Percentiles rank a stretch among this genome's conserved stretches.
These are phyloP conservation scores for Lycia hirtaria DNA, from an alignment of 2,888 invertebrate species.

Conservation along the genomic window DNA sequence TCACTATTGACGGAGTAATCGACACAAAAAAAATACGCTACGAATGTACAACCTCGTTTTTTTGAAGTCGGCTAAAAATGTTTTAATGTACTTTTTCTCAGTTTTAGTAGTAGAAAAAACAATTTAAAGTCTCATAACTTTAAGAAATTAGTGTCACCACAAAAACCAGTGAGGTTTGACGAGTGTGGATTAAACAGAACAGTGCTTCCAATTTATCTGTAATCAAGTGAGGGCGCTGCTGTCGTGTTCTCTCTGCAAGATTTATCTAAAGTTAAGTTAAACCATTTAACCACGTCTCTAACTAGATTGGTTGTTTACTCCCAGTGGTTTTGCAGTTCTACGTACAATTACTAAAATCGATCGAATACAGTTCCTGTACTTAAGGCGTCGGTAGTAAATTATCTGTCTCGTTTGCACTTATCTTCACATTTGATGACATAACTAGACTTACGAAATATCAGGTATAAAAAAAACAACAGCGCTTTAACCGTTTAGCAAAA, in stretches of 20 bases:
- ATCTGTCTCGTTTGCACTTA: neutral
- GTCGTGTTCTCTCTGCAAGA: neutral
- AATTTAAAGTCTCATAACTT: neutral
- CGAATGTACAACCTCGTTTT: too few species aligned
- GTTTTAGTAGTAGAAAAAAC: too few species aligned
- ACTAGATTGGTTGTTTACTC: neutral
- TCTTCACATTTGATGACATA: too few species aligned
- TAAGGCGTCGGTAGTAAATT: too few species aligned
- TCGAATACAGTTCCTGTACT: neutral
- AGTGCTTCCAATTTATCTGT: neutral
- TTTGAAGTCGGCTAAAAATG: too few species aligned
- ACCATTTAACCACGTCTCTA: neutral
- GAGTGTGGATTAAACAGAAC: constrained; percentile 30
- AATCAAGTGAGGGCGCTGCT: neutral
- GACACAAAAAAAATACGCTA: too few species aligned
- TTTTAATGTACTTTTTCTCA: too few species aligned
- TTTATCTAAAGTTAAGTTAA: neutral
- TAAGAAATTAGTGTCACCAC: constrained; percentile 1
- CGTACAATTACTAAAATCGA: constrained; percentile 7
- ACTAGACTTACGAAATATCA: too few species aligned
- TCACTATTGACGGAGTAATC: too few species aligned
- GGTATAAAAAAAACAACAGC: too few species aligned
- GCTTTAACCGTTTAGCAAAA: too few species aligned
- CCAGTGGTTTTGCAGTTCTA: constrained; percentile 23
- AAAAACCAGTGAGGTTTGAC: constrained; percentile 19